These are phyloP conservation scores for Eugnorisma glareosa DNA, from an alignment of 2,888 invertebrate species.

Conservation along the genomic window DNA sequence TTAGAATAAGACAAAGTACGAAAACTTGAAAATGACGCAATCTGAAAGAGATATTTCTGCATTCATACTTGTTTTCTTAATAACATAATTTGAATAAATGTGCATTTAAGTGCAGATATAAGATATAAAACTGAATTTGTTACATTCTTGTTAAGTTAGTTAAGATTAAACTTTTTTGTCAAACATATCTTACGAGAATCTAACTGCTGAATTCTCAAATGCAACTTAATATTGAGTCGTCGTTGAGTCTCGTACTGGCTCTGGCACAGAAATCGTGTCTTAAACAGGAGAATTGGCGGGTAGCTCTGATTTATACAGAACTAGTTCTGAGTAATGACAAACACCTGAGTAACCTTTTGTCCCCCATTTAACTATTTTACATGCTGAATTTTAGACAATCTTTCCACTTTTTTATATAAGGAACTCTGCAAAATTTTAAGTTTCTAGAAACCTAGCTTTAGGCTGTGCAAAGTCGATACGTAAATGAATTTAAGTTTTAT, in stretches of 20 bases:
- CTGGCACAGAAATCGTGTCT: not conserved
- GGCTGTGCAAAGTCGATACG: not conserved
- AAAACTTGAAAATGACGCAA: slow-evolving; percentile 58
- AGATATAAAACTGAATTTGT: not conserved
- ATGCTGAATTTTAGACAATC: too few species aligned
- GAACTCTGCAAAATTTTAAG: not conserved
- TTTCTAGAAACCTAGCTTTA: not conserved
- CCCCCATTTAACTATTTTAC: not conserved
- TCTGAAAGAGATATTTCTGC: slow-evolving; percentile 50
- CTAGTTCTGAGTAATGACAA: not conserved
- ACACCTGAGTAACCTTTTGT: not conserved
- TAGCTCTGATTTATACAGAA: not conserved
- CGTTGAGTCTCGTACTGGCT: not conserved
- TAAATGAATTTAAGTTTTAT: not conserved
- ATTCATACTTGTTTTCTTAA: slow-evolving; percentile 33
- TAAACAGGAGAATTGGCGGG: not conserved
- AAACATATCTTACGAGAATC: not conserved
- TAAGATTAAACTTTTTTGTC: not conserved
- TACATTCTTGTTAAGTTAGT: too few species aligned
- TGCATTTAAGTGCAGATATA: not conserved
- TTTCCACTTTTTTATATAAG: not conserved
- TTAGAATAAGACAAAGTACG: slow-evolving; percentile 30
- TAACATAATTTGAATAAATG: slow-evolving; percentile 23
- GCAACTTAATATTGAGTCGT: not conserved
- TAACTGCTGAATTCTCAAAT: not conserved